phyloP scores from a whole-genome alignment of 35 echinoderm and acorn worm genomes.

The Lytechinus pictus region DNA sequence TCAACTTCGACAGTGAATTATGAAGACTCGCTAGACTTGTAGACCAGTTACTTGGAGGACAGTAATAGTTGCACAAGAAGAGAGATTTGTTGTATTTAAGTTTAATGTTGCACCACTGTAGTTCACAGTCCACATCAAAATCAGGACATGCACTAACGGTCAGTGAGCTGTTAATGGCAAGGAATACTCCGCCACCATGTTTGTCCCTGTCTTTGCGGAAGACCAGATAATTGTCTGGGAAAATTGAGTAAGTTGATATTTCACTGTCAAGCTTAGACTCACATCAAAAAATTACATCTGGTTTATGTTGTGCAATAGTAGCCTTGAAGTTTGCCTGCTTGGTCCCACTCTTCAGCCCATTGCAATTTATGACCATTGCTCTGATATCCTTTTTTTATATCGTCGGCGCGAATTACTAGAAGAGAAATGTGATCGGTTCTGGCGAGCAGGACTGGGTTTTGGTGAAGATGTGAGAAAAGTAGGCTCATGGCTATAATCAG shows the following conservation, averaged over 20 bases:
- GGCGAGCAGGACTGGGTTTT: background rate
- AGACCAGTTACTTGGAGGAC: background rate
- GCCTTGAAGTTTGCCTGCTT: constrained; percentile 39
- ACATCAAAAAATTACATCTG: constrained; percentile 59
- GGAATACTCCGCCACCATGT: constrained; percentile 52
- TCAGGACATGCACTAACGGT: constrained; percentile 33
- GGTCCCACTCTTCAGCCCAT: background rate
- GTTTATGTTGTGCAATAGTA: constrained; percentile 52
- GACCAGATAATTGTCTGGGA: constrained; percentile 49
- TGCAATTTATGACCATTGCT: constrained; percentile 58
- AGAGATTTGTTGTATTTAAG: constrained; percentile 18
- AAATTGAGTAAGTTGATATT: constrained; percentile 39
- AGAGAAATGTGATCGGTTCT: background rate
- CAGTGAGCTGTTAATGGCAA: constrained; percentile 28
- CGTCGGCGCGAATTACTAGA: background rate
- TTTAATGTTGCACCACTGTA: constrained; percentile 40
- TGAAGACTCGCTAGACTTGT: background rate
- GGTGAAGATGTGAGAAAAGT: background rate
- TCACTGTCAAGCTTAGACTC: constrained; percentile 54
- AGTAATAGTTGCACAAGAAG: background rate
- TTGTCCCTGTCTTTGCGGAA: constrained; percentile 32
- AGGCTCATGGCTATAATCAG: background rate
- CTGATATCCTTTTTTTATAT: background rate
- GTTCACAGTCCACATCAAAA: constrained; percentile 42
- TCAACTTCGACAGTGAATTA: background rate